Base-by-base conservation (phyloP, 2,113 vertebrate species). In the Trematocara macrostoma region DNA sequence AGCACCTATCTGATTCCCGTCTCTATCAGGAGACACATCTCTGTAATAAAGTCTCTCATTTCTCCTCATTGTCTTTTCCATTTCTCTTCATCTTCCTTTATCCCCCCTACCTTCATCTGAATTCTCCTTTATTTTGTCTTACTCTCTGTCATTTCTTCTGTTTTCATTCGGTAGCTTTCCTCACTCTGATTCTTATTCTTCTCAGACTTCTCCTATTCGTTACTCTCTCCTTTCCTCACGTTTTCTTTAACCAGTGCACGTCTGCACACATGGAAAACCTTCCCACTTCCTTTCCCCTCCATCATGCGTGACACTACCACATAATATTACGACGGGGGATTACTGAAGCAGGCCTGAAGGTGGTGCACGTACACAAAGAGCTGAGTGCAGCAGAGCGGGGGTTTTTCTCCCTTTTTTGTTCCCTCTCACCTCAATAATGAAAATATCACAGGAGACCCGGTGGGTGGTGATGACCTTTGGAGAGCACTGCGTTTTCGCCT, bases 391-490 rank as follows among this genome's bases (percentile, higher is more conserved):
- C 76, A 5, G 49, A 88, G 88, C 18, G 34, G 84, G 59, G 57
- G 0, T 38, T 55, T 53, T 59, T 74, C 34, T 12, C 38, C 34
- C 82, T 23, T 74, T 79, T 59, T 93, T 90, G 88, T 34, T 23
- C 16, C 7, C 57, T 56, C 45, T 80, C 88, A 80, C 94, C 89
- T 91, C 87, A 81, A 89, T 96, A 95, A 95, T 96, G 94, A 94
- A 96, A 96, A 95, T 96, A 96, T 95, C 94, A 96, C 91, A 95
- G 93, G 84, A 88, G 92, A 94, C 93, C 94, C 93, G 2, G 90
- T 95, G 95, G 95, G 95, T 93, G 93, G 92, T 49, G 78, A 80
- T 96, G 96, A 96, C 96, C 96, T 97, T 96, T 96, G 87, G 81
- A 92, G 90, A 91, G 91, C n/a, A 84, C 85, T 88, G 87, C 93